These are phyloP conservation scores for Palythoa heliodiscus DNA, from an alignment of 92 coral and sea anemone species.

Conservation along the genomic window DNA sequence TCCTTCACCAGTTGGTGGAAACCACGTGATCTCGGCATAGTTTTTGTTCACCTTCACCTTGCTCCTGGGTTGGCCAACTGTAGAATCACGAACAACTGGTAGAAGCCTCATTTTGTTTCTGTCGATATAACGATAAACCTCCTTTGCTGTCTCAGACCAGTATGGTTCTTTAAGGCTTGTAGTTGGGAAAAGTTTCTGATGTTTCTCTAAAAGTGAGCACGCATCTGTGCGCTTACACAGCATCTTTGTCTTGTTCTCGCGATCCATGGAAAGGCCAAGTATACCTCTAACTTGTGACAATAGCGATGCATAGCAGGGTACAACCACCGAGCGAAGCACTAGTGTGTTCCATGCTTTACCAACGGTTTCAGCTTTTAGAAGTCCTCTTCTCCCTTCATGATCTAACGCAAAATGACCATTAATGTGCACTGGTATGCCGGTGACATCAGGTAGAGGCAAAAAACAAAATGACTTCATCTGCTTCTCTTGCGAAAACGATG, in stretches of 20 bases:
- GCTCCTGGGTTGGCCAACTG: not conserved
- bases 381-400: slow-evolving; percentile 67
- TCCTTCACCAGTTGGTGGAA: slow-evolving; percentile 67
- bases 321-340: slow-evolving; percentile 56
- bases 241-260: slow-evolving; percentile 3
- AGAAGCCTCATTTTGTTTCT: slow-evolving; percentile 50
- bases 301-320: slow-evolving; percentile 67
- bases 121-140: slow-evolving; percentile 67
- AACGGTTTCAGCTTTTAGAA: slow-evolving; percentile 41
- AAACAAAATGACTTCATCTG: slow-evolving; percentile 58
- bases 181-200: slow-evolving; percentile 63
- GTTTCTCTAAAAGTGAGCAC: slow-evolving; percentile 33
- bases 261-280: slow-evolving; percentile 21
- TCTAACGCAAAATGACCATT: slow-evolving; percentile 77
- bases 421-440: slow-evolving; percentile 75
- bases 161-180: slow-evolving; percentile 16
- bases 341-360: slow-evolving; percentile 70
- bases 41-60: not conserved
- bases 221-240: slow-evolving; percentile 23
- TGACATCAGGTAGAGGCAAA: slow-evolving; percentile 75
- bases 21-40: slow-evolving; percentile 47
- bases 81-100: slow-evolving; percentile 56
- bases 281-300: slow-evolving; percentile 46
- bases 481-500: slow-evolving; percentile 5
- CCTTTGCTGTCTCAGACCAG: slow-evolving; percentile 64